Evolutionary conservation across 2,113 vertebrate genomes (phyloP).

Genomic region (Phoenicopterus ruber): DNA sequence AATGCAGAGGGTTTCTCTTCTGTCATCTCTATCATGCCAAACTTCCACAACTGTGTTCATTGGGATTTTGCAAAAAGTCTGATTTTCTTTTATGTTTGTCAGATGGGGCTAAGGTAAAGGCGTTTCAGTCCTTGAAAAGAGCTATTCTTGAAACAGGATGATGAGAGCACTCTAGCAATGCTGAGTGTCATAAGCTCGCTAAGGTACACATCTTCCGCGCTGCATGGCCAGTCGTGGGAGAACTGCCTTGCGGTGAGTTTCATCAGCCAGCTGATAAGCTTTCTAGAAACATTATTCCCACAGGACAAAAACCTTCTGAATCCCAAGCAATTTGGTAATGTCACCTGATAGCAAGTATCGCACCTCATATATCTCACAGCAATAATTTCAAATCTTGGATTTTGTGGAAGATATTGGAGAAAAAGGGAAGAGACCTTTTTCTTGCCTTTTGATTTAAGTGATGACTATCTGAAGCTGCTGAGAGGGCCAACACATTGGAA

Average conservation of each 20-base stretch:
- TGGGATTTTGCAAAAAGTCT: neutral
- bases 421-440: neutral
- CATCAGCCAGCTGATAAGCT: neutral
- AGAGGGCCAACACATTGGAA: neutral
- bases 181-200: neutral
- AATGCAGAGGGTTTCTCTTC: neutral
- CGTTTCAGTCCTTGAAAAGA: neutral
- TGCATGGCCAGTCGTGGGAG: neutral
- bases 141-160: neutral
- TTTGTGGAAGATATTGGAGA: neutral
- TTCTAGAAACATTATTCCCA: neutral
- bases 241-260: neutral
- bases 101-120: neutral
- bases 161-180: neutral
- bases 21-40: accelerated
- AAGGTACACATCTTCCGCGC: neutral
- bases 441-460: neutral
- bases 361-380: neutral
- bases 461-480: neutral
- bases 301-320: neutral
- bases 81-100: neutral
- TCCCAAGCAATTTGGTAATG: neutral
- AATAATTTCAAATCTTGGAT: neutral
- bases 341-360: neutral
- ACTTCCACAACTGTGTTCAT: accelerated